A percentile compares a stretch with the other conserved stretches of the same genome.
Conservation (phyloP, 2,888 invertebrate genomes). For the Plagodis dolabraria region DNA sequence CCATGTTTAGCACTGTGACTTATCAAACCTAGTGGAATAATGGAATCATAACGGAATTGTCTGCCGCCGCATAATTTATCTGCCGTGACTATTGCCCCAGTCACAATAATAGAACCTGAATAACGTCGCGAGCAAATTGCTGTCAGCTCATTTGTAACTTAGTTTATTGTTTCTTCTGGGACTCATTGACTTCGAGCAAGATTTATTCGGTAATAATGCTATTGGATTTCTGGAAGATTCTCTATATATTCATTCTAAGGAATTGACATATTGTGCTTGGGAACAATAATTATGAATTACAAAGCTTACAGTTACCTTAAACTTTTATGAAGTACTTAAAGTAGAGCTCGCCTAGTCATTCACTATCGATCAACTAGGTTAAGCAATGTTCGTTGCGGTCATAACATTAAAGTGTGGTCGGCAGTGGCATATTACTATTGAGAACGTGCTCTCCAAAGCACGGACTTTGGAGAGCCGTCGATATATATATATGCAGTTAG, state of each 20-base stretch:
- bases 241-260: constrained; percentile 41
- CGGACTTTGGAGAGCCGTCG: too few relatives aligned
- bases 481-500: too few relatives aligned
- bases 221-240: constrained; percentile 40
- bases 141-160: constrained; percentile 51
- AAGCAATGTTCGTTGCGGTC: too few relatives aligned
- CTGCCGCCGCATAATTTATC: constrained; percentile 53
- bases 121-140: constrained; percentile 45
- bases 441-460: too few relatives aligned
- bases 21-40: constrained; percentile 52
- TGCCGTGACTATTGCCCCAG: constrained; percentile 45
- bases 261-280: constrained; percentile 40
- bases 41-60: constrained; percentile 52
- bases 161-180: constrained; percentile 49
- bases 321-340: too few relatives aligned
- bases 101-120: constrained; percentile 40
- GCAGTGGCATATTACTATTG: too few relatives aligned
- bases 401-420: too few relatives aligned
- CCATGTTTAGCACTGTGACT: constrained; percentile 48
- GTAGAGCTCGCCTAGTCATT: too few relatives aligned
- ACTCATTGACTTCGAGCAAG: constrained; percentile 36
- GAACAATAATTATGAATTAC: constrained; percentile 44
- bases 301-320: too few relatives aligned
- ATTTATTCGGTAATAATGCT: constrained; percentile 45
- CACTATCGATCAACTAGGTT: too few relatives aligned